Evolutionary conservation across 2,888 invertebrate species (phyloP).

Genomic region (Merodon equestris): DNA sequence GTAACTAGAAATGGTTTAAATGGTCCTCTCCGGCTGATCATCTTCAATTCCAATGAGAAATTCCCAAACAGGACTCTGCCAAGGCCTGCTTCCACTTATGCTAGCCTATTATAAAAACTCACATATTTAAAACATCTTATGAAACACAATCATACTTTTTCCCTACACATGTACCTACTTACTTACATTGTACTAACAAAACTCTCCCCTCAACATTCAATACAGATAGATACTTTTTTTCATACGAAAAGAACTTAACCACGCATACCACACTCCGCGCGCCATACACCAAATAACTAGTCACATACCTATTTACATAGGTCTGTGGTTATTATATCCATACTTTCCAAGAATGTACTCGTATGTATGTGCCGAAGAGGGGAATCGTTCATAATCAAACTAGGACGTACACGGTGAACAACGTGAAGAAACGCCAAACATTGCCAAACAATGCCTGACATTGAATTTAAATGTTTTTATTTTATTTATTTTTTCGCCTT

Average conservation of each 20-base stretch:
- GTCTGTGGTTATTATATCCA: slow-evolving; percentile 11
- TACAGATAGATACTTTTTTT: slow-evolving; percentile 39
- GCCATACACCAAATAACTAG: slow-evolving; percentile 16
- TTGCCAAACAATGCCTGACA: background rate
- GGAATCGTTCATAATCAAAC: slow-evolving; percentile 45
- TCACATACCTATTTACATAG: slow-evolving; percentile 23
- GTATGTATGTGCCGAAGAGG: slow-evolving; percentile 53
- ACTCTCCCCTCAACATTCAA: slow-evolving; percentile 40
- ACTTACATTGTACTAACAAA: slow-evolving; percentile 11
- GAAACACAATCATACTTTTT: slow-evolving; percentile 33
- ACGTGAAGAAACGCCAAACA: background rate
- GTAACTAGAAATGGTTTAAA: too few species aligned
- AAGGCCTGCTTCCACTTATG: slow-evolving; percentile 26
- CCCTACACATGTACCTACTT: slow-evolving; percentile 16
- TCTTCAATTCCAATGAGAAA: too few species aligned
- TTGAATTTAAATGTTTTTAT: too few species aligned
- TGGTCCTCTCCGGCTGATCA: too few species aligned
- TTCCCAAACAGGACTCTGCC: too few species aligned
- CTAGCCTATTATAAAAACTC: slow-evolving; percentile 61
- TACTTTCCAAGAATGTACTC: slow-evolving; percentile 18
- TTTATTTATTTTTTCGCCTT: too few species aligned
- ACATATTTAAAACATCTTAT: slow-evolving; percentile 58
- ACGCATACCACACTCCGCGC: slow-evolving; percentile 61
- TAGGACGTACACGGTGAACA: slow-evolving; percentile 37
- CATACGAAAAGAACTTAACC: slow-evolving; percentile 47